These are phyloP conservation scores for Lagria hirta DNA, from an alignment of 2,888 invertebrate genomes.

Conservation along the genomic window DNA sequence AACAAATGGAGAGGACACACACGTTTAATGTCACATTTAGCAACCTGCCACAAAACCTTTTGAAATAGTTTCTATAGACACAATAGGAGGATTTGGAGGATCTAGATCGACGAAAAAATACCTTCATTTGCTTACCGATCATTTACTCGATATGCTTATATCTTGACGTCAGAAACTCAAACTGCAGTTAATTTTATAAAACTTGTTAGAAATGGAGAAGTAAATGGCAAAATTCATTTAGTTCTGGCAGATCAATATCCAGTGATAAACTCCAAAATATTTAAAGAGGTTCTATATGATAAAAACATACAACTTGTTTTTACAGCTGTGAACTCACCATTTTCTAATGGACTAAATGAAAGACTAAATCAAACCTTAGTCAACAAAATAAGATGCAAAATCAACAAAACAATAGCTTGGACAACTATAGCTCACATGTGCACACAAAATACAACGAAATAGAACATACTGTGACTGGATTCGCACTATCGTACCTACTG, in stretches of 20 bases:
- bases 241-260: constrained; percentile 41
- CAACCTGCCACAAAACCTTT: constrained; percentile 34
- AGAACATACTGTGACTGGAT: constrained; percentile 24
- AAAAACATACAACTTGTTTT: constrained; percentile 17
- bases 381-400: constrained; percentile 35
- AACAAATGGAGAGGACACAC: constrained; percentile 39
- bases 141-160: constrained; percentile 42
- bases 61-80: constrained; percentile 42
- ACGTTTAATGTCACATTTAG: constrained; percentile 32
- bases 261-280: constrained; percentile 41
- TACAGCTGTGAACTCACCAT: too few relatives aligned
- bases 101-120: constrained; percentile 43
- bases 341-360: constrained; percentile 35
- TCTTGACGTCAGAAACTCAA: constrained; percentile 38
- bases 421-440: constrained; percentile 36
- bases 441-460: constrained; percentile 24
- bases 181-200: constrained; percentile 39
- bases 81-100: constrained; percentile 42
- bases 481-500: constrained; percentile 37
- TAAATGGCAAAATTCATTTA: too few relatives aligned
- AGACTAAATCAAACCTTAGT: constrained; percentile 35
- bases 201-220: constrained; percentile 30
- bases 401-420: constrained; percentile 35
- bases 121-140: constrained; percentile 41
- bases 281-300: constrained; percentile 37